A percentile compares a stretch with the other conserved stretches of the same genome.
Evolutionary conservation across 1,140 invertebrate species (phyloP).

Genomic region (Drosophila lacteicornis): DNA sequence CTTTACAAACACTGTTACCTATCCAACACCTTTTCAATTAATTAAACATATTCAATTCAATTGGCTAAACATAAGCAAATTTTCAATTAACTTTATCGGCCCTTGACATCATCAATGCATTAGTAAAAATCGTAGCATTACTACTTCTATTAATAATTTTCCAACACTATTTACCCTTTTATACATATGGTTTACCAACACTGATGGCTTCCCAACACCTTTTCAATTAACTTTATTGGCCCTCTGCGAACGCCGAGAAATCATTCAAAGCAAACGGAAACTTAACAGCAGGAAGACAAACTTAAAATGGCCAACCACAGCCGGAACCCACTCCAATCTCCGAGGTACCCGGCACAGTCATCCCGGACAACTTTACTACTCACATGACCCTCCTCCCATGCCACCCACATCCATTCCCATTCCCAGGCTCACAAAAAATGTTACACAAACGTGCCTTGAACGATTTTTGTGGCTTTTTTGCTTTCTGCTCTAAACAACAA

Average conservation of each 20-base stretch:
- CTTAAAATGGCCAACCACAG: constrained; percentile 73
- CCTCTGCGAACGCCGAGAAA: constrained; percentile 42
- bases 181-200: neutral
- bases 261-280: constrained; percentile 40
- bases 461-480: constrained; percentile 83
- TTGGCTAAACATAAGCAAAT: no score
- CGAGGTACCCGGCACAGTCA: neutral
- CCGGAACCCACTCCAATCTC: neutral
- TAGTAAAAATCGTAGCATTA: no score
- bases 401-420: no score
- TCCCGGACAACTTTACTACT: constrained; percentile 45
- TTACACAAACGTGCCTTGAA: constrained; percentile 79
- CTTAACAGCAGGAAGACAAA: constrained; percentile 50
- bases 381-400: constrained; percentile 12
- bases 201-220: constrained; percentile 2
- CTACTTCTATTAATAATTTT: no score
- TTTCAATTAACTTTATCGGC: constrained; percentile 39
- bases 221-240: constrained; percentile 64
- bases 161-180: no score
- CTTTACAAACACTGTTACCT: no score
- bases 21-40: constrained; percentile 42
- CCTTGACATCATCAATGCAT: neutral
- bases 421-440: constrained; percentile 25
- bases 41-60: no score
- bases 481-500: constrained; percentile 81